Percentiles rank a stretch among this genome's conserved stretches.
These are phyloP conservation scores for Hypomesus transpacificus DNA, from an alignment of 2,113 vertebrate species.

Conservation along the genomic window DNA sequence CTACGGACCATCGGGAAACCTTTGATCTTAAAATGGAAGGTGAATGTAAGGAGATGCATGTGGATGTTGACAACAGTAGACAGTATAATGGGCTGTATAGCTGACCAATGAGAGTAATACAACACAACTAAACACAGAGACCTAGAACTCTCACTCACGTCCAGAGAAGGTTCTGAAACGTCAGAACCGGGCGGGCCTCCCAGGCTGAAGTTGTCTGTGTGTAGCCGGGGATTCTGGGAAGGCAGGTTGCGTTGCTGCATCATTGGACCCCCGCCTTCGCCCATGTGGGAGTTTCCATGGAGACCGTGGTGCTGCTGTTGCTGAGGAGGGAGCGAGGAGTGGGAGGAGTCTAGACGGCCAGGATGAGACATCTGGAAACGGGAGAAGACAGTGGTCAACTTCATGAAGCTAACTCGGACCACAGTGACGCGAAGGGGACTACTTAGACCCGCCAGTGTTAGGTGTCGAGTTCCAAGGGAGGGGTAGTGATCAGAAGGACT, in stretches of 20 bases:
- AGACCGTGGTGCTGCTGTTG: slow-evolving; percentile 72
- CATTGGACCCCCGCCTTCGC: slow-evolving; percentile 52
- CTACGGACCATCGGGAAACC: too few relatives aligned
- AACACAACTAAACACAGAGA: too few relatives aligned
- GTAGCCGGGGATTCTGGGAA: slow-evolving; percentile 68
- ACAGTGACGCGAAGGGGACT: neutral
- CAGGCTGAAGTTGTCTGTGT: slow-evolving; percentile 68
- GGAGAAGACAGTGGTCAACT: neutral
- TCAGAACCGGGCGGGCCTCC: slow-evolving; percentile 62
- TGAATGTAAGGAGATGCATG: too few relatives aligned
- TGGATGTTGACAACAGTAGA: too few relatives aligned
- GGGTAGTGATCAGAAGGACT: slow-evolving; percentile 3
- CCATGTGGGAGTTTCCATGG: slow-evolving; percentile 62
- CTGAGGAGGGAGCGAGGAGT: slow-evolving; percentile 63
- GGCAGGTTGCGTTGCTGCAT: slow-evolving; percentile 73
- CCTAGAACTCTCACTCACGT: slow-evolving; percentile 72
- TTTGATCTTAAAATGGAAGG: too few relatives aligned
- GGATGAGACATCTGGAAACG: slow-evolving; percentile 70
- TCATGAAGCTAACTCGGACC: neutral
- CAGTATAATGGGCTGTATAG: too few relatives aligned
- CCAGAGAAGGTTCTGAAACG: slow-evolving; percentile 82
- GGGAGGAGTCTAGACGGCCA: slow-evolving; percentile 76
- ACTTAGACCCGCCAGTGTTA: too few relatives aligned
- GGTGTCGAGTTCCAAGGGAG: too few relatives aligned
- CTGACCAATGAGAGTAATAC: too few relatives aligned